phyloP scores from a whole-genome alignment of 1,140 invertebrate species.

The Papilio xuthus region DNA sequence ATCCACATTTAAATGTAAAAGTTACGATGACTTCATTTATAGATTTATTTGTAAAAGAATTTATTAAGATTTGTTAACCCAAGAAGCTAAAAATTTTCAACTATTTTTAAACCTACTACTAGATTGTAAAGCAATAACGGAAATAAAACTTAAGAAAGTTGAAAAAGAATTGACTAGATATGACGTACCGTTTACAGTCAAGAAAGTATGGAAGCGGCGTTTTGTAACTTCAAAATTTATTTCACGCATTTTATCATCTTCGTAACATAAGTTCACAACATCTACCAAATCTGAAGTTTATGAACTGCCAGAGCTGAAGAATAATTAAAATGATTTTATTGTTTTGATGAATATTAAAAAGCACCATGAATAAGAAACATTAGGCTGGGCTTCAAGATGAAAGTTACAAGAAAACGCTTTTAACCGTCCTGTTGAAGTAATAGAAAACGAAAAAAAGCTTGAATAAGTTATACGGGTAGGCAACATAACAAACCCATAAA shows the following conservation, averaged over 20 bases:
- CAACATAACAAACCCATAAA: slow-evolving; percentile 57
- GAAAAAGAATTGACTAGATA: not conserved
- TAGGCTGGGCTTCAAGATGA: not conserved
- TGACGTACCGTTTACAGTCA: not conserved
- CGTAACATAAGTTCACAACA: not conserved
- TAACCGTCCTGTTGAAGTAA: not conserved
- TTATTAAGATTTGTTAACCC: not conserved
- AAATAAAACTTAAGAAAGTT: not conserved
- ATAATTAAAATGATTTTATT: no score
- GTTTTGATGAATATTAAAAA: not conserved
- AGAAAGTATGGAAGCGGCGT: slow-evolving; percentile 17
- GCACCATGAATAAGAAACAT: not conserved
- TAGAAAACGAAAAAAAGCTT: slow-evolving; percentile 32
- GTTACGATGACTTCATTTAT: not conserved
- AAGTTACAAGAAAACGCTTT: slow-evolving; percentile 25
- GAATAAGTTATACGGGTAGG: slow-evolving; percentile 42
- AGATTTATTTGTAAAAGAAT: not conserved
- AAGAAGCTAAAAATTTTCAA: no score
- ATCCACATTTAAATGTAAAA: not conserved
- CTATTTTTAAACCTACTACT: not conserved
- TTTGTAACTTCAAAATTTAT: not conserved
- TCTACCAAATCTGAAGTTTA: not conserved
- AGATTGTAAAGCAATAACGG: not conserved
- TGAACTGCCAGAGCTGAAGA: no score
- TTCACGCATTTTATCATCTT: not conserved